Conservation (phyloP, 2,888 invertebrate species). For the Drosophila cracens region DNA sequence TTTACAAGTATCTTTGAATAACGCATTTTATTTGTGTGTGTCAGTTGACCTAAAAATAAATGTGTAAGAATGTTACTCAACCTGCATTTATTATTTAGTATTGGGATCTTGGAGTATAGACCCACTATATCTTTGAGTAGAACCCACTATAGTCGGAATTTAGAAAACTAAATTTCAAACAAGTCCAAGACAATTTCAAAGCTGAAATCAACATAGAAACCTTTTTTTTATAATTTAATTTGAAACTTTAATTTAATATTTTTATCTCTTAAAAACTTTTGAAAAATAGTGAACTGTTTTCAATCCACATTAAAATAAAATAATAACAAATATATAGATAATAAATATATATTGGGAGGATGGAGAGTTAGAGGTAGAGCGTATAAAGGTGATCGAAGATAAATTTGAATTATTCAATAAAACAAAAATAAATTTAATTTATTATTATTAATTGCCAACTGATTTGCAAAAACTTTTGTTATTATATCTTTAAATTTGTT, state of each 20-base stretch:
- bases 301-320: not conserved
- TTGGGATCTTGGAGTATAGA: not conserved
- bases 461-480: not conserved
- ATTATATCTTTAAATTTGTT: too few species aligned
- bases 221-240: not conserved
- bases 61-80: not conserved
- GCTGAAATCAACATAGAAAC: not conserved
- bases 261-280: not conserved
- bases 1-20: not conserved
- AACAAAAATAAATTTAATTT: not conserved
- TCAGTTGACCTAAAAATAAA: not conserved
- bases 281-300: not conserved
- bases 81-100: not conserved
- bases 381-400: not conserved
- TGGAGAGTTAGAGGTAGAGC: not conserved
- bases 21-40: not conserved
- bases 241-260: not conserved
- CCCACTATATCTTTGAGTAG: not conserved
- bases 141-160: not conserved
- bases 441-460: too few species aligned
- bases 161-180: not conserved
- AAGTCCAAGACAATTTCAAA: not conserved
- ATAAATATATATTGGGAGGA: not conserved
- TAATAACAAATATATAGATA: not conserved
- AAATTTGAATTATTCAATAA: not conserved